Evolutionary conservation across 2,113 vertebrate species (phyloP).

Genomic region (Grantiella picta): DNA sequence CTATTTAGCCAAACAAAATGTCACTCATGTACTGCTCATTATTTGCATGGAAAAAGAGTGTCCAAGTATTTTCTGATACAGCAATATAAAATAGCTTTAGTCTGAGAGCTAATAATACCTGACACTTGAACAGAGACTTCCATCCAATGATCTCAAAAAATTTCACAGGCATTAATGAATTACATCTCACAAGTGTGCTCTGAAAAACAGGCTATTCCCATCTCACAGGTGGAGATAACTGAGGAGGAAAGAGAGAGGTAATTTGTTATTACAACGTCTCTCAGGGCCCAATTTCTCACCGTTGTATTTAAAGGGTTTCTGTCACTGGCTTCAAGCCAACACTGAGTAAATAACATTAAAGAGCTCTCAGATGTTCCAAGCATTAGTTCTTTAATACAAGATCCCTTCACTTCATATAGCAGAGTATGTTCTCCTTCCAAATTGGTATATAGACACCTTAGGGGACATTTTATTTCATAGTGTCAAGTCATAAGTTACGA

Average conservation of each 20-base stretch:
- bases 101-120: constrained; percentile 35
- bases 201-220: constrained; percentile 37
- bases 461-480: neutral
- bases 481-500: neutral
- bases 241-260: constrained; percentile 15
- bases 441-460: neutral
- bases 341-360: constrained; percentile 22
- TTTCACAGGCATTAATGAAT: constrained; percentile 47
- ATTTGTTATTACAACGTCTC: constrained; percentile 16
- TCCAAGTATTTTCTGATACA: constrained; percentile 12
- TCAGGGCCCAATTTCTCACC: neutral
- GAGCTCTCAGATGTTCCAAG: neutral
- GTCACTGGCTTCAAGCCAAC: neutral
- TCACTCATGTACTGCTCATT: neutral
- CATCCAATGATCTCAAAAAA: neutral
- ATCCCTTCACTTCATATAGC: neutral
- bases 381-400: neutral
- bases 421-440: neutral
- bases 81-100: neutral
- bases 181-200: constrained; percentile 9
- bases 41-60: neutral
- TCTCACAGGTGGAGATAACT: constrained; percentile 37
- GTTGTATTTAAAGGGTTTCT: neutral
- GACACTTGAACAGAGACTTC: constrained; percentile 21
- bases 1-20: neutral